These are phyloP conservation scores for Drosophila suzukii DNA, from an alignment of 1,140 invertebrate genomes.

Conservation along the genomic window DNA sequence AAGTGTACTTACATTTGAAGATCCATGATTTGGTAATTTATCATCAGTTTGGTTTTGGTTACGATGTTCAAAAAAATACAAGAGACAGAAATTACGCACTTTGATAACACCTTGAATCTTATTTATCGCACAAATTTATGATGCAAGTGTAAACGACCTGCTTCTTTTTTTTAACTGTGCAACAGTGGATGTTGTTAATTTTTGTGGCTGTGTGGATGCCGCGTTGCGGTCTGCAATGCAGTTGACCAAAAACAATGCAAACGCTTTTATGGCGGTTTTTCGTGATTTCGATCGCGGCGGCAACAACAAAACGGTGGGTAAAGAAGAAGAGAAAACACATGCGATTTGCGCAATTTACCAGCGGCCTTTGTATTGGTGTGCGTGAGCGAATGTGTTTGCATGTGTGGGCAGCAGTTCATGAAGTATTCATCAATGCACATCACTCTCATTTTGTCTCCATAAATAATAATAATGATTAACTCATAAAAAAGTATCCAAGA, in stretches of 20 bases:
- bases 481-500: too few relatives aligned
- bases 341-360: constrained; percentile 71
- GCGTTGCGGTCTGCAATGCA: constrained; percentile 64
- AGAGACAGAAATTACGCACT: too few relatives aligned
- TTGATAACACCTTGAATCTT: too few relatives aligned
- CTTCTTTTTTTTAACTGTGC: neutral
- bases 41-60: too few relatives aligned
- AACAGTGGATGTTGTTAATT: constrained; percentile 18
- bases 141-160: too few relatives aligned
- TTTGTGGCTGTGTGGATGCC: constrained; percentile 5
- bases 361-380: constrained; percentile 21
- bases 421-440: too few relatives aligned
- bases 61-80: too few relatives aligned
- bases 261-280: constrained; percentile 57
- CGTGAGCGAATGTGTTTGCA: neutral
- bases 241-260: constrained; percentile 76
- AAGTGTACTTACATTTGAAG: too few relatives aligned
- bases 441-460: too few relatives aligned
- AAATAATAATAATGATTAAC: too few relatives aligned
- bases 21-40: too few relatives aligned
- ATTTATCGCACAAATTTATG: too few relatives aligned
- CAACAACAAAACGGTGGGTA: constrained; percentile 10
- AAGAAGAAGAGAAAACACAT: constrained; percentile 41
- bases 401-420: constrained; percentile 44
- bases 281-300: constrained; percentile 66